These are phyloP conservation scores for Meloidogyne exigua DNA, from an alignment of 1,140 invertebrate species.

Conservation along the genomic window DNA sequence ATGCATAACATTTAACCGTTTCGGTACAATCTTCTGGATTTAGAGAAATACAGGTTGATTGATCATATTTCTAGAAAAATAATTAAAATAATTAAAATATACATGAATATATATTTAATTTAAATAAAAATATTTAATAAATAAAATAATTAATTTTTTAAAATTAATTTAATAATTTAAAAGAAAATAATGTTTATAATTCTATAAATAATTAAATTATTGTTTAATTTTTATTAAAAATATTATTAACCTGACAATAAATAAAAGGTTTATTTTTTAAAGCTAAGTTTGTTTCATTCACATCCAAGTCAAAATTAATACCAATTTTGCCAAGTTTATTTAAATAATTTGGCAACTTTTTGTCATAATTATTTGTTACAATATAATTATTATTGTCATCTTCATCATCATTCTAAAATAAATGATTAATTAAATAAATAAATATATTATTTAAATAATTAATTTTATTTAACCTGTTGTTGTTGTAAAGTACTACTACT, in stretches of 20 bases:
- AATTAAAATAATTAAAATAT: neutral
- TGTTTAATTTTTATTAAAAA: too few species aligned
- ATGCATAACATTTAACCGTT: constrained; percentile 7
- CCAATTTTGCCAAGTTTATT: constrained; percentile 20
- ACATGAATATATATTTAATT: neutral
- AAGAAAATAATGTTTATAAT: too few species aligned
- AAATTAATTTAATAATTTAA: neutral
- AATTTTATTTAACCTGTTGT: neutral
- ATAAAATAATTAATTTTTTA: neutral
- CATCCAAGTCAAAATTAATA: constrained; percentile 6
- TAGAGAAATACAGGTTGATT: neutral
- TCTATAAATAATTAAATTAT: too few species aligned
- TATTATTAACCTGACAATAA: constrained; percentile 17
- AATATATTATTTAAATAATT: too few species aligned
- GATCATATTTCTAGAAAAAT: constrained; percentile 16
- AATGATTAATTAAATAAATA: too few species aligned
- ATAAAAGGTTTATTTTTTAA: constrained; percentile 8
- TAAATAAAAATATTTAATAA: neutral
- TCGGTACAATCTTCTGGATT: neutral
- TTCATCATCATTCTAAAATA: neutral
- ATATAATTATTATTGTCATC: neutral
- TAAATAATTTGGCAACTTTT: constrained; percentile 5
- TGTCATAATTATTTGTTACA: neutral
- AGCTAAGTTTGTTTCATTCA: neutral
- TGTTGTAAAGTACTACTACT: neutral